These are phyloP conservation scores for Gracilinanus agilis DNA, from an alignment of 2,113 vertebrate species.

Conservation along the genomic window DNA sequence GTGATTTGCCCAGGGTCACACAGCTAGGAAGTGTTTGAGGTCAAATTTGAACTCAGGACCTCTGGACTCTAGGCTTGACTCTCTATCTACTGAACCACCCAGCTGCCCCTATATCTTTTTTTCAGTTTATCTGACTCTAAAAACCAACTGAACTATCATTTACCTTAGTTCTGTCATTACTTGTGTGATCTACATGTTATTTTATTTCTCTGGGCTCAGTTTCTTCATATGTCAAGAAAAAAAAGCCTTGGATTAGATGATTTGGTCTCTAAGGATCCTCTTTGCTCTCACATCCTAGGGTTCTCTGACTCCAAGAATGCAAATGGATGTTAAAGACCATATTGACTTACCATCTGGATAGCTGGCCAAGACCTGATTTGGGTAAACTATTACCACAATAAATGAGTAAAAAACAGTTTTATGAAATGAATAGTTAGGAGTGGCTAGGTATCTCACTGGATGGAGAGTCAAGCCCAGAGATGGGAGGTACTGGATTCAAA, in stretches of 20 bases:
- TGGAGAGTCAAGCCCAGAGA: no score
- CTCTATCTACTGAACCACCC: no score
- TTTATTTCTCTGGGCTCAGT: background rate
- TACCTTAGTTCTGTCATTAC: background rate
- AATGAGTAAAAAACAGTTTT: background rate
- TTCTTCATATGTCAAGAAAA: background rate
- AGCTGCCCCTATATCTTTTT: background rate
- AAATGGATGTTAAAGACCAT: background rate
- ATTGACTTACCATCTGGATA: background rate
- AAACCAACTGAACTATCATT: background rate
- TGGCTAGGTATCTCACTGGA: no score
- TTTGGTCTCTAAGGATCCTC: slow-evolving; percentile 44
- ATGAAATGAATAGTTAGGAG: slow-evolving; percentile 36
- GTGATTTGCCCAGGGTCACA: no score
- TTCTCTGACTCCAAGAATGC: slow-evolving; percentile 5
- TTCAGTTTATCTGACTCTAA: background rate
- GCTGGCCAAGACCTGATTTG: background rate
- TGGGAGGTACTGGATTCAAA: no score
- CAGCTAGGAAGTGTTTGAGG: no score
- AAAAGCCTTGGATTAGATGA: background rate
- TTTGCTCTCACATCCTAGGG: slow-evolving; percentile 11
- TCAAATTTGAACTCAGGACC: no score
- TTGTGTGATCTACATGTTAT: background rate
- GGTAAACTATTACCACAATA: slow-evolving; percentile 20
- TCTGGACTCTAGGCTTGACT: no score